phyloP scores from a whole-genome alignment of 2,113 vertebrate species.

The Onychostruthus taczanowskii region DNA sequence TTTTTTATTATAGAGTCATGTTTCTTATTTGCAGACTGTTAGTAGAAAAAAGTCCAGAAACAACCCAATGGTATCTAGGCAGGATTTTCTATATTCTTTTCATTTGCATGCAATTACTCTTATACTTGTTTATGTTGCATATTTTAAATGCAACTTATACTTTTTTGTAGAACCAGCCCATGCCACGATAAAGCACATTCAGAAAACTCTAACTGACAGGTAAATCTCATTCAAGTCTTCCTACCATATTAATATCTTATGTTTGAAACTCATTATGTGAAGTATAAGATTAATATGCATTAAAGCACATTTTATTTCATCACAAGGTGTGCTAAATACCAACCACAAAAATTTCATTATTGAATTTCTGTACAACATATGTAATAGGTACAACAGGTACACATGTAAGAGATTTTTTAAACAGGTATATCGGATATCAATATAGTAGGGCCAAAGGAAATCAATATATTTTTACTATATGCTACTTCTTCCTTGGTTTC shows the following conservation, averaged over 20 bases:
- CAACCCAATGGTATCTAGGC: neutral
- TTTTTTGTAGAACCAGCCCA: neutral
- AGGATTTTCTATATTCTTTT: neutral
- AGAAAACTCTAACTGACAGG: neutral
- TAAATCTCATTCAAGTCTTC: neutral
- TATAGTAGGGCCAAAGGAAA: neutral
- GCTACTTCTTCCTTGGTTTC: neutral
- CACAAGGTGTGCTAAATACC: neutral
- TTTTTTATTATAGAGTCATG: neutral
- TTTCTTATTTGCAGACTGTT: neutral
- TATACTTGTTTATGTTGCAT: no score
- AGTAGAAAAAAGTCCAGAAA: neutral
- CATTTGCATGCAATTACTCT: no score
- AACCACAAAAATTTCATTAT: neutral
- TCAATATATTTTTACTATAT: neutral
- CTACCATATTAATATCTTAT: neutral
- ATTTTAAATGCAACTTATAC: no score
- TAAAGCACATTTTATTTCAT: neutral
- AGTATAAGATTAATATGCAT: neutral
- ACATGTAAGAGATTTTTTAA: neutral
- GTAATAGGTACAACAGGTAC: neutral
- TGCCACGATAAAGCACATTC: neutral
- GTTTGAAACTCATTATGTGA: neutral
- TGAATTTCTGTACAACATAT: neutral
- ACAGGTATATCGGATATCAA: neutral